A percentile compares a stretch with the other conserved stretches of the same genome.
These are phyloP conservation scores for Andrena marginata DNA, from an alignment of 2,888 invertebrate species.

Conservation along the genomic window DNA sequence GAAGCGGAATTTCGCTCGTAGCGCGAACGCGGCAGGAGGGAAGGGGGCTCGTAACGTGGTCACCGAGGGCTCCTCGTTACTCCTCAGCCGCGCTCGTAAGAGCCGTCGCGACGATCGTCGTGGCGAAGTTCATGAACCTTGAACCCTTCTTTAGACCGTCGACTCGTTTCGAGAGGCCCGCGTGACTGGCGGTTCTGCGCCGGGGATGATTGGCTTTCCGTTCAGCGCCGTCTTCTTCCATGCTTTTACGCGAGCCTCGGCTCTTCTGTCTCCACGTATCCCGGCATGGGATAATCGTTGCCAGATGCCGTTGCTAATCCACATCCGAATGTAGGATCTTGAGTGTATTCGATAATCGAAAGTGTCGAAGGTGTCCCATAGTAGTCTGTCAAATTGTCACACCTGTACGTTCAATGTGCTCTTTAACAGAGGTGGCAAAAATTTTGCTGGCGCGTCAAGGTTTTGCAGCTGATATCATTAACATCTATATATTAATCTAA, in stretches of 20 bases:
- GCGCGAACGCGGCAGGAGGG: slow-evolving; percentile 29
- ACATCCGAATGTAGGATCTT: too few relatives aligned
- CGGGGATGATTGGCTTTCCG: slow-evolving; percentile 65
- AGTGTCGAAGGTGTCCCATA: too few relatives aligned
- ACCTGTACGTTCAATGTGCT: too few relatives aligned
- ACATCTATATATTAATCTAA: too few relatives aligned
- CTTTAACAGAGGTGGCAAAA: too few relatives aligned
- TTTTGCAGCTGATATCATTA: too few relatives aligned
- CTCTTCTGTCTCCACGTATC: neutral
- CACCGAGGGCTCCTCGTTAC: slow-evolving; percentile 53
- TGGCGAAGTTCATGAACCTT: slow-evolving; percentile 82
- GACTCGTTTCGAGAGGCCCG: slow-evolving; percentile 76
- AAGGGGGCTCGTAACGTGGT: slow-evolving; percentile 6
- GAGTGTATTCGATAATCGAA: too few relatives aligned
- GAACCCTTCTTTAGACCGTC: slow-evolving; percentile 78
- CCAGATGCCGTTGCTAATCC: neutral
- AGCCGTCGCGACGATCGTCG: slow-evolving; percentile 79
- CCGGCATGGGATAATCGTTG: neutral
- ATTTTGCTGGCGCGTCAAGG: too few relatives aligned
- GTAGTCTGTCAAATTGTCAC: too few relatives aligned
- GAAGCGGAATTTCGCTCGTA: slow-evolving; percentile 73
- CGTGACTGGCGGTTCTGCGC: slow-evolving; percentile 68
- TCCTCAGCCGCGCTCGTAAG: slow-evolving; percentile 59
- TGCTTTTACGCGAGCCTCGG: neutral
- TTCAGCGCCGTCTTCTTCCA: slow-evolving; percentile 17